These are phyloP conservation scores for Colletes latitarsis DNA, from an alignment of 1,140 invertebrate species.

Conservation along the genomic window DNA sequence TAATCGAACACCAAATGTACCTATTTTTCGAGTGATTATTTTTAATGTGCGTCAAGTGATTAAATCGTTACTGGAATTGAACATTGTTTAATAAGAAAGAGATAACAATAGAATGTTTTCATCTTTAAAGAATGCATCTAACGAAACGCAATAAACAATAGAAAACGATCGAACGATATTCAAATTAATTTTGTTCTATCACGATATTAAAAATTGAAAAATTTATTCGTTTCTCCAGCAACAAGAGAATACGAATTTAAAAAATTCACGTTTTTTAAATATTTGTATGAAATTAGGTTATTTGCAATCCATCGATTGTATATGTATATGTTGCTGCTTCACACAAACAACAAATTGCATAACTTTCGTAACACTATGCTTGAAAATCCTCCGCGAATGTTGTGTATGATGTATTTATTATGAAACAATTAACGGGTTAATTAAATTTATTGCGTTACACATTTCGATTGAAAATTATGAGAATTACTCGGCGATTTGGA, in stretches of 20 bases:
- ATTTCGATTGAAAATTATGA: neutral
- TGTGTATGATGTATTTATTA: neutral
- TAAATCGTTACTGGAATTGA: neutral
- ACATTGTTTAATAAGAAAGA: neutral
- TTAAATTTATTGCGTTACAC: neutral
- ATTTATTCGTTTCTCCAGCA: neutral
- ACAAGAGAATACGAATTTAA: neutral
- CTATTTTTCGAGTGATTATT: neutral
- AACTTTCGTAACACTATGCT: neutral
- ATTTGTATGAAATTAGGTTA: constrained; percentile 9
- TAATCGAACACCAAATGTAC: neutral
- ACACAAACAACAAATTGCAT: constrained; percentile 29
- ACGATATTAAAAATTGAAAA: constrained; percentile 16
- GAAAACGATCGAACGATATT: neutral
- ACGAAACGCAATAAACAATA: neutral
- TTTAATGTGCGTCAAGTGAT: neutral
- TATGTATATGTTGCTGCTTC: constrained; percentile 18
- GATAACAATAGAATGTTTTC: neutral
- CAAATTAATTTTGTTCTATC: neutral
- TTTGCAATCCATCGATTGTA: neutral
- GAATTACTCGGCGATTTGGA: neutral
- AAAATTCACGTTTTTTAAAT: neutral
- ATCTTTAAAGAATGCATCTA: too few species aligned
- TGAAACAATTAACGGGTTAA: neutral
- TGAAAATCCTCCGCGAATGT: neutral